Evolutionary conservation across 2,113 vertebrate species (phyloP), one percentile per base, ranked within the genome.

Genomic region (Phasianus colchicus): DNA sequence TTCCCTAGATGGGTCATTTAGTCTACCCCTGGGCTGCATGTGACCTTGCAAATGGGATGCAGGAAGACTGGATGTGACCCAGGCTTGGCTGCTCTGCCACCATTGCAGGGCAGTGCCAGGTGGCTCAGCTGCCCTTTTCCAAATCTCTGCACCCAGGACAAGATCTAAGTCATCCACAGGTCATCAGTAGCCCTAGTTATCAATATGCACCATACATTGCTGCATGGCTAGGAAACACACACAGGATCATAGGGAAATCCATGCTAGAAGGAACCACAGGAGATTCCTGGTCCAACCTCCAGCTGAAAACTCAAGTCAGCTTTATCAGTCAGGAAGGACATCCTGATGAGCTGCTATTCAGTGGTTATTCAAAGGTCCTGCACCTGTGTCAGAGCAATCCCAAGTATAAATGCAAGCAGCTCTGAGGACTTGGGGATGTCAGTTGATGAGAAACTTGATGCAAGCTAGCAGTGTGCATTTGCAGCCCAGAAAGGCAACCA

Each of bases 1-100:
- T 55, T 19, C 50, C 2, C 0, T 2, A n/a, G 60, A 9, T 30
- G 4, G n/a, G 27, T 30, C 63, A 8, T 29, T 75, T 67, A 42
- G 48, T 77, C 71, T 83, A 19, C 12, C 45, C 22, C 86, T 60
- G 82, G 32, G 13, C 47, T 55, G 36, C 45, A 4, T 9, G 43
- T 48, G 40, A 40, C 61, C 55, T 69, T 60, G 43, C 38, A 74
- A 74, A 21, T 8, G 70, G 27, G 55, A 43, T 34, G 36, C 29
- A n/a, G 55, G 82, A 60, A 90, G 40, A 55, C 50, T 1, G 0
- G 12, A 4, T 18, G 0, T 32, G 10, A n/a, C 73, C 42, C 24
- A 48, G 30, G 29, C 20, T 30, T 58, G 75, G 64, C 36, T 83
- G 69, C n/a, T 81, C 45, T 63, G 24, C 34, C 42, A 58, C 38